Conservation (phyloP, 2,797 vertebrate genomes). For the Meriones psammophilus region DNA sequence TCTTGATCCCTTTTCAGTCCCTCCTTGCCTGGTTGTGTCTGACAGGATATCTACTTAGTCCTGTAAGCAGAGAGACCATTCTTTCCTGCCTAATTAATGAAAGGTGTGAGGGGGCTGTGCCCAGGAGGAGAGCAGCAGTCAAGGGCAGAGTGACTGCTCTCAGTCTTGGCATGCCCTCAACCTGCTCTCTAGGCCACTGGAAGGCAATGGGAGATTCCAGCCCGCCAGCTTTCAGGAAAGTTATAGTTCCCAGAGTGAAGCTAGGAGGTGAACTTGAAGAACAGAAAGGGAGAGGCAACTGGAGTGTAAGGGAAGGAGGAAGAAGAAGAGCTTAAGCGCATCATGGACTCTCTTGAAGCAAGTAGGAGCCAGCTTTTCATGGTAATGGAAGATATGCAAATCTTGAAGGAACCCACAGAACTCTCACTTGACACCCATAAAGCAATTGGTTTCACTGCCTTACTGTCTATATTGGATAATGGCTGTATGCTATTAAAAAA, state of each 20-base stretch:
- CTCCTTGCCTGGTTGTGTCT: not conserved
- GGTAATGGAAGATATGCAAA: not conserved
- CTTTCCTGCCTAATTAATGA: conserved; percentile 45
- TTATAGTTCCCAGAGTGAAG: not conserved
- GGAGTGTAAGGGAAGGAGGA: rapidly evolving
- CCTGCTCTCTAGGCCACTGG: not conserved
- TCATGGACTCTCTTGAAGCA: too few relatives aligned
- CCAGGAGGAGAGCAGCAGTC: not conserved
- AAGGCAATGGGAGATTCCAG: not conserved
- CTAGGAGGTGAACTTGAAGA: not conserved
- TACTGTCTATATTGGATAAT: not conserved
- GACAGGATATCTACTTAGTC: conserved; percentile 11
- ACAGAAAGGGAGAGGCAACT: not conserved
- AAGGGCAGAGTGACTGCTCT: not conserved
- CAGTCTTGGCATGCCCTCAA: not conserved
- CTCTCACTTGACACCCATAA: not conserved
- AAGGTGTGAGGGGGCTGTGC: conserved; percentile 1
- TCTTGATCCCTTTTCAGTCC: conserved; percentile 55
- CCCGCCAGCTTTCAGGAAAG: not conserved
- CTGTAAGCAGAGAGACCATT: not conserved
- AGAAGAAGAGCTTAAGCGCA: too few relatives aligned
- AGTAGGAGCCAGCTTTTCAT: not conserved
- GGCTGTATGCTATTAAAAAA: not conserved
- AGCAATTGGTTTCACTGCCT: conserved; percentile 15
- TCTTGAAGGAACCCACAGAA: not conserved